Base-by-base conservation (phyloP, 1,140 invertebrate genomes). In the Medauroidea extradentata region DNA sequence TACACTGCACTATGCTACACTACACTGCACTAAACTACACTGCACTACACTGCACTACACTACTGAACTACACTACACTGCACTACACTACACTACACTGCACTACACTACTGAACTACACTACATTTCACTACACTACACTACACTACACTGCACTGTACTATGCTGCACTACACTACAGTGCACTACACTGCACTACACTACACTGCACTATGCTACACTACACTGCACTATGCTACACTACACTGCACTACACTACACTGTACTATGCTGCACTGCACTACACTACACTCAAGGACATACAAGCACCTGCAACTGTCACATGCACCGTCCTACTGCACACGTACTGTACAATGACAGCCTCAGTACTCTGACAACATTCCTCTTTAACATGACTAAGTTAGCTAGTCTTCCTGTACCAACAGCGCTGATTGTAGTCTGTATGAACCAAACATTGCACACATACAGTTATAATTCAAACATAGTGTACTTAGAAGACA, bases 51-150 rank as follows among this genome's bases (percentile, higher is more conserved):
- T 19, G 16, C 49, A 18, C 49, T 29, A 24, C 49, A 51, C 49
- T 29, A 51, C 49, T 51, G 27, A 4, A 51, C 49, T 51, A 24
- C 49, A 51, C 49, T 51, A 24, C 49, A 51, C 49, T 8, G 16
- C 49, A 51, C 49, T 51, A n/a, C 49, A 51, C 49, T 51, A n/a
- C 49, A 51, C 49, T 16, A 51, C 21, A 51, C 24, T 51, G 16
- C 49, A 51, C 49, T 23, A n/a, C 21, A 51, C 49, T 19, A 24
- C 49, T 4, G 4, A 4, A 51, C 46, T 9, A 21, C 46, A 48
- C 46, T 48, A 19, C 46, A 48, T 19, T 48, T 9, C 46, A 48
- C 46, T 13, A 48, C 49, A 51, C 49, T 29, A 24, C 49, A 51
- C 49, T 29, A n/a, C 49, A 29, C 49, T 16, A 29, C 49, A 51